Evolutionary conservation across 2,797 vertebrate genomes (phyloP).

Genomic region (Nasua narica): DNA sequence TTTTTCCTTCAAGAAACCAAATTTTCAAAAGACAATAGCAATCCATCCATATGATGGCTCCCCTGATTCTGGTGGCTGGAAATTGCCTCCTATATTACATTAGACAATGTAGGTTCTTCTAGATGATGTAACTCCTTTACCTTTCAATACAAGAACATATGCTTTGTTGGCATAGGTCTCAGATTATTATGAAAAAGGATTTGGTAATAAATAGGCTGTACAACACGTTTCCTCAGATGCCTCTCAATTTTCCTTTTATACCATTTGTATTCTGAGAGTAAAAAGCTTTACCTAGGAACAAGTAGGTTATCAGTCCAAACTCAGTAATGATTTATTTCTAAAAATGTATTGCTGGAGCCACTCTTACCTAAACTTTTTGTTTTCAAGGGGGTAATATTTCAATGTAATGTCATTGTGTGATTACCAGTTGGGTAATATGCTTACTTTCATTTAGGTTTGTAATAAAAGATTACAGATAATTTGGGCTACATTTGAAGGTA

Average conservation of each 20-base stretch:
- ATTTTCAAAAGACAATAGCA: background rate
- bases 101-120: background rate
- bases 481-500: background rate
- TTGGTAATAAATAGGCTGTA: background rate
- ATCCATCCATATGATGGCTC: background rate
- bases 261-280: background rate
- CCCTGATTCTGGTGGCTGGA: background rate
- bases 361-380: background rate
- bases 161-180: background rate
- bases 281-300: background rate
- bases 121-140: background rate
- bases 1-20: background rate
- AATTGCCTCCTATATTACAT: background rate
- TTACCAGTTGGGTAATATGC: background rate
- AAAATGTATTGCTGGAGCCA: background rate
- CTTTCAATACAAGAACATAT: background rate
- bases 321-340: background rate
- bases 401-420: background rate
- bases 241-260: background rate
- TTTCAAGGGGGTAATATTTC: conserved; percentile 17
- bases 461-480: background rate
- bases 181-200: background rate
- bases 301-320: background rate
- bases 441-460: background rate
- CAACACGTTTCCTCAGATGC: background rate